Percentiles rank a stretch among this genome's conserved stretches.
These are phyloP conservation scores for Aporophyla nigra DNA, from an alignment of 2,888 invertebrate genomes.

Conservation along the genomic window DNA sequence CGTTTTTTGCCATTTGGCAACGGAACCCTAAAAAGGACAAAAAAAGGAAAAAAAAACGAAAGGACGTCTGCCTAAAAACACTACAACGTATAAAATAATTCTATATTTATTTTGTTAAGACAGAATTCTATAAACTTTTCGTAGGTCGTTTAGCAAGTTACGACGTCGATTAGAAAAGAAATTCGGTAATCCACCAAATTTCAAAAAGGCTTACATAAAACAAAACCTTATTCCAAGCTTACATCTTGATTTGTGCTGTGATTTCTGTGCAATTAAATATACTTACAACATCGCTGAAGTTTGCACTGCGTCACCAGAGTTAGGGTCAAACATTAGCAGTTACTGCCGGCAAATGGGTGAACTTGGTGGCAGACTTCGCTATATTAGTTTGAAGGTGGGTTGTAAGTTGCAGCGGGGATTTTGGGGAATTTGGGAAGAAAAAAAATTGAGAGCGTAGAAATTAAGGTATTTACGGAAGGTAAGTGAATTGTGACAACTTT, in stretches of 20 bases:
- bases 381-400: slow-evolving; percentile 62
- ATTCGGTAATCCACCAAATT: neutral
- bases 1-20: no score
- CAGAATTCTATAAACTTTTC: neutral
- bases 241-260: slow-evolving; percentile 13
- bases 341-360: slow-evolving; percentile 70
- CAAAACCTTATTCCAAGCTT: neutral
- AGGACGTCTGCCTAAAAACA: neutral
- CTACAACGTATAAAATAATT: neutral
- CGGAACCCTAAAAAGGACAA: no score
- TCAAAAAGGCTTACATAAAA: neutral
- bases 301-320: slow-evolving; percentile 58
- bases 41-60: neutral
- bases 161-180: neutral
- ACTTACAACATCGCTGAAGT: slow-evolving; percentile 36
- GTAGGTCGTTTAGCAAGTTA: neutral
- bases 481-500: no score
- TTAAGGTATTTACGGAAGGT: no score
- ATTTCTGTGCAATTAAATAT: slow-evolving; percentile 41
- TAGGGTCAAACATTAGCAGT: slow-evolving; percentile 74
- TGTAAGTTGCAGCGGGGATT: slow-evolving; percentile 23
- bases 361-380: slow-evolving; percentile 70
- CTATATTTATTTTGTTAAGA: neutral
- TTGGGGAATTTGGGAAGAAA: no score
- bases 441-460: no score